Evolutionary conservation across 2,888 invertebrate species (phyloP), one percentile per base, ranked within the genome.

Genomic region (Masnerella sp.): DNA sequence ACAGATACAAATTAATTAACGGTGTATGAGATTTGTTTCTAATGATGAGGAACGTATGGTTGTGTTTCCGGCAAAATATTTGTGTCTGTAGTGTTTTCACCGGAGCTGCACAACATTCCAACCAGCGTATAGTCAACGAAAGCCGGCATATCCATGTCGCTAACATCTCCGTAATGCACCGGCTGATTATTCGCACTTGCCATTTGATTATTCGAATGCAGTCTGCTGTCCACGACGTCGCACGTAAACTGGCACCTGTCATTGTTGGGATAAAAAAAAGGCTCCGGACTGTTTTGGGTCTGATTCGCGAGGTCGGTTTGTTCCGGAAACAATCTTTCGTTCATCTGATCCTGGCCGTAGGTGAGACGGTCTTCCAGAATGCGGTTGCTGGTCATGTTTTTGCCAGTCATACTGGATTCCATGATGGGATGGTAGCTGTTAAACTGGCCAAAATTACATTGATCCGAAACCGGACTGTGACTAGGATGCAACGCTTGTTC

Each of bases 51-150:
- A 78, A 85, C 84, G 76, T 83, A 87, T 38, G 78, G 79, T 65
- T 85, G 85, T 34, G 82, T 83, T 11, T 79, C 78, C 0, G 81
- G 52, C 12, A 83, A 38, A 18, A 83, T 65, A 42, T 59, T 51
- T 17, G 67, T 43, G 12, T 59, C 54, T 7, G 80, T 61, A 22
- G 81, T 80, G 17, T 84, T 81, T 4, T 84, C 84, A 1, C 80
- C 77, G 9, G 87, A 80, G 69, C 81, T 85, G 76, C 85, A 87
- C 3, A 87, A 74, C 87, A 87, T 86, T 0, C 87, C 86, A 1
- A 87, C 85, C 11, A 87, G 78, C 0, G 87, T 87, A 61, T 87
- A 87, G 70, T 87, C 87, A 0, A 87, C 84, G 47, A 84, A 87
- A 0, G 85, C 82, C 2, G 86, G 85, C 12, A 85, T 18, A 28